These are phyloP conservation scores for Rhyzopertha dominica DNA, from an alignment of 1,140 invertebrate species.

Conservation along the genomic window DNA sequence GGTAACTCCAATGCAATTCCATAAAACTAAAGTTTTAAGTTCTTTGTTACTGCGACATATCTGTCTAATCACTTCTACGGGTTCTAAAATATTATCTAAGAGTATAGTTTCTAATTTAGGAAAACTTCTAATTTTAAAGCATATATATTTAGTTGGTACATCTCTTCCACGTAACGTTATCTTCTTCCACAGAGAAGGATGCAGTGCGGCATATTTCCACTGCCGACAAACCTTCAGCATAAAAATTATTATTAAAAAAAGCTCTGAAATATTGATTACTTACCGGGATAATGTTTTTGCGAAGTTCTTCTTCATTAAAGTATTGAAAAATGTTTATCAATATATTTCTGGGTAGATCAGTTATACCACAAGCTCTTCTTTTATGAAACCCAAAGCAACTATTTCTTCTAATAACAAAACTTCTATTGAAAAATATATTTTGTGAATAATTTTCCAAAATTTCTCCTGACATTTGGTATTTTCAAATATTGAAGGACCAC, in stretches of 20 bases:
- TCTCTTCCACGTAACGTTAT: slow-evolving; percentile 9
- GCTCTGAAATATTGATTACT: too few species aligned
- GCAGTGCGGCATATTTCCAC: slow-evolving; percentile 15
- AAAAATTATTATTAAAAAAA: neutral
- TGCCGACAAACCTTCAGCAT: slow-evolving; percentile 16
- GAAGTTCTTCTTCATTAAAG: slow-evolving; percentile 15
- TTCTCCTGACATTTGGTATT: neutral
- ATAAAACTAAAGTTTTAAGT: slow-evolving; percentile 13
- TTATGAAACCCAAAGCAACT: too few species aligned
- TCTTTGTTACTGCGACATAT: slow-evolving; percentile 9
- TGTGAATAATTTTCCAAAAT: neutral
- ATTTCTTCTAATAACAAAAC: neutral
- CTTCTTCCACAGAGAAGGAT: slow-evolving; percentile 17
- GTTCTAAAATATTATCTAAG: slow-evolving; percentile 9
- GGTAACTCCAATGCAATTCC: slow-evolving; percentile 10
- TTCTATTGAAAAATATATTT: neutral
- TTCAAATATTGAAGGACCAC: neutral
- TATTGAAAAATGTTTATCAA: slow-evolving; percentile 20
- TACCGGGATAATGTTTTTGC: slow-evolving; percentile 15
- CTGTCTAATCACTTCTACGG: slow-evolving; percentile 14
- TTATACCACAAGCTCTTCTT: slow-evolving; percentile 14
- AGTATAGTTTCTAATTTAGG: slow-evolving; percentile 6
- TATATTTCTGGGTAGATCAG: slow-evolving; percentile 12
- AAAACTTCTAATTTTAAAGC: slow-evolving; percentile 7
- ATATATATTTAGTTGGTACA: slow-evolving; percentile 14